Conservation (phyloP, 2,888 invertebrate species). For the Melieria crassipennis region DNA sequence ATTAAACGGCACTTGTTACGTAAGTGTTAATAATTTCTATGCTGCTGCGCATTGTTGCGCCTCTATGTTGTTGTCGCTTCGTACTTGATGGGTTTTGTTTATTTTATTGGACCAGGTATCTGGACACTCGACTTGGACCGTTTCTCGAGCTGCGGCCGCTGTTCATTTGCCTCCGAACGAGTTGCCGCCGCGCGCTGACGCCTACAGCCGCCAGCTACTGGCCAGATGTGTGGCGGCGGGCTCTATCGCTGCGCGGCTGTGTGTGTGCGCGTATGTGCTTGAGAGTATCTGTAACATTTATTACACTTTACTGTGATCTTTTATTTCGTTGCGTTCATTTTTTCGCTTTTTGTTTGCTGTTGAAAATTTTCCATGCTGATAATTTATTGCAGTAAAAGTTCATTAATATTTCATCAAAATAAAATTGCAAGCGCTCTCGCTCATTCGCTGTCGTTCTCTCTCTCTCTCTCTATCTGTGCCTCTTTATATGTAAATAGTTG, state of each 20-base stretch:
- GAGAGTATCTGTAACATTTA: neutral
- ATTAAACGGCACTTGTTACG: slow-evolving; percentile 51
- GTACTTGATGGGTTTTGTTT: slow-evolving; percentile 6
- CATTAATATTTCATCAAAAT: slow-evolving; percentile 24
- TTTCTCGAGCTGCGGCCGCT: too few species aligned
- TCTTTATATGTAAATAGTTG: neutral
- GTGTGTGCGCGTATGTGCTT: too few species aligned
- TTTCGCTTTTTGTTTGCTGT: slow-evolving; percentile 19
- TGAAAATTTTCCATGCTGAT: slow-evolving; percentile 46
- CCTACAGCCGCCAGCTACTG: too few species aligned
- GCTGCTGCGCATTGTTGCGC: slow-evolving; percentile 30
- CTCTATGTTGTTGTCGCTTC: slow-evolving; percentile 7
- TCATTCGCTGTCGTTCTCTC: neutral
- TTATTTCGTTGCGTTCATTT: slow-evolving; percentile 13
- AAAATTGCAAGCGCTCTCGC: neutral
- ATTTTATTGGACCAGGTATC: too few species aligned
- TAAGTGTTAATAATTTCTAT: slow-evolving; percentile 48
- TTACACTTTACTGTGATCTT: slow-evolving; percentile 9
- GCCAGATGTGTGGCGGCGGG: too few species aligned
- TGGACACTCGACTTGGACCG: too few species aligned
- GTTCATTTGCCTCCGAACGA: too few species aligned
- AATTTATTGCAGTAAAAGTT: slow-evolving; percentile 36
- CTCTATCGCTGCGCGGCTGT: too few species aligned
- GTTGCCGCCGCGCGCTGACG: too few species aligned
- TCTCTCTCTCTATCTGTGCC: neutral